Conservation (phyloP, 2,113 vertebrate species). For the Poeciliopsis retropinna region DNA sequence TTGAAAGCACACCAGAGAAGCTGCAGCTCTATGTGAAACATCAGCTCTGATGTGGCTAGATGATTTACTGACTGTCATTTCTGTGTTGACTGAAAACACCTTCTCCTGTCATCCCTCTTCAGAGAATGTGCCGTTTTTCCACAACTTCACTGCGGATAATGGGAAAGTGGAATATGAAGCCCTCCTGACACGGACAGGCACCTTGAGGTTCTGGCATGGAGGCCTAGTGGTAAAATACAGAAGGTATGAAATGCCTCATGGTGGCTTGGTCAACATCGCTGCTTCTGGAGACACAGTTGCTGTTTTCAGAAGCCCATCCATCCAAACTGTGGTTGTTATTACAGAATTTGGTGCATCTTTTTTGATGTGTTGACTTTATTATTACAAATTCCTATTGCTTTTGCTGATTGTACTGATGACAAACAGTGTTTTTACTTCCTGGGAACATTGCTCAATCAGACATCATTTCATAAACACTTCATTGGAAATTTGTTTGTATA, state of each 20-base stretch:
- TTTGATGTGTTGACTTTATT: background rate
- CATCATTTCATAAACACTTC: background rate
- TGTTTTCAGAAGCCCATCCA: constrained; percentile 3
- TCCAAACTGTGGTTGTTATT: background rate
- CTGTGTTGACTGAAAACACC: constrained; percentile 42
- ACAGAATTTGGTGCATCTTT: background rate
- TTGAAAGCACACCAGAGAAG: background rate
- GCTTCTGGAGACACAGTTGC: background rate
- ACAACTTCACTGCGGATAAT: constrained; percentile 27
- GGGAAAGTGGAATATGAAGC: constrained; percentile 37
- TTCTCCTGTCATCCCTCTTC: background rate
- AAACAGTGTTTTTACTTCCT: background rate
- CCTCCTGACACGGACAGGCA: constrained; percentile 34
- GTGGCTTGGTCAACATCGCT: constrained; percentile 16
- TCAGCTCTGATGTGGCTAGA: constrained; percentile 23
- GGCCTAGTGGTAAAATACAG: constrained; percentile 25
- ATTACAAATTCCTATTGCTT: background rate
- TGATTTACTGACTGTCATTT: constrained; percentile 39
- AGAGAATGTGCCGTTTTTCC: constrained; percentile 24
- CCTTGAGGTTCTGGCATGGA: constrained; percentile 40
- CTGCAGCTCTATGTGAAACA: background rate
- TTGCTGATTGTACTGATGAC: background rate
- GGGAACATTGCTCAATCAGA: background rate
- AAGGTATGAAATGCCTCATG: constrained; percentile 54
- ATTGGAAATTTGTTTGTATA: background rate